Base-by-base conservation (phyloP, 2,888 invertebrate genomes). In the Leptinotarsa haldemani region DNA sequence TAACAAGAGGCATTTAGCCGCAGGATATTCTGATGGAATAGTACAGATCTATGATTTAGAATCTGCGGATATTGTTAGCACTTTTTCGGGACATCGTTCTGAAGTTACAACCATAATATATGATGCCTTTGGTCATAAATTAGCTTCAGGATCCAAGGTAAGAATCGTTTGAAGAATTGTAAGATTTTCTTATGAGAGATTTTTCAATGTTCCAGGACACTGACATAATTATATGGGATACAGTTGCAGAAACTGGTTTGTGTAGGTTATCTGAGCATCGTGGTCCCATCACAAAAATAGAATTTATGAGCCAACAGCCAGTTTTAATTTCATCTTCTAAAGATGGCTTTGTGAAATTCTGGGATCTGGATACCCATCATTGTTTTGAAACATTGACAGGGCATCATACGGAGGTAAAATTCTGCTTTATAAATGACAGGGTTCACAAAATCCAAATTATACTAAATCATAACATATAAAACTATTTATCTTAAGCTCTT, bases 301-400 rank as follows among this genome's bases (percentile, higher is more conserved):
- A 92, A 9, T 96, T 96, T 82, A 90, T 95, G 86, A 90, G 91
- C 73, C 89, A 92, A 72, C 90, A 91, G 79, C 91, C 93, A 79
- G 90, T 93, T 78, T 86, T 96, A 12, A 90, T 97, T 9, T 94
- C 95, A 81, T 92, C 94, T 52, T 97, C 98, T 0, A 97, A 97
- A 87, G 99, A 99, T 86, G 95, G 95, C 12, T 95, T 95, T 86
- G 92, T 99, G 0, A 99, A 98, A 87, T 97, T 99, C 86, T 99
- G 99, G 99, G 97, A 99, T 87, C 89, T 99, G 79, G 94, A 95
- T 80, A 97, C 97, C 7, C 95, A 97, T 82, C 95, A 97, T 84
- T 99, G 98, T 86, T 99, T 99, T 84, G 96, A 95, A 87, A 99
- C 99, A 3, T 89, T 99, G 67, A 93, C 96, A 56, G 97, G 96